Evolutionary conservation across 1,140 invertebrate genomes (phyloP).

Genomic region (Drosophila aff.): DNA sequence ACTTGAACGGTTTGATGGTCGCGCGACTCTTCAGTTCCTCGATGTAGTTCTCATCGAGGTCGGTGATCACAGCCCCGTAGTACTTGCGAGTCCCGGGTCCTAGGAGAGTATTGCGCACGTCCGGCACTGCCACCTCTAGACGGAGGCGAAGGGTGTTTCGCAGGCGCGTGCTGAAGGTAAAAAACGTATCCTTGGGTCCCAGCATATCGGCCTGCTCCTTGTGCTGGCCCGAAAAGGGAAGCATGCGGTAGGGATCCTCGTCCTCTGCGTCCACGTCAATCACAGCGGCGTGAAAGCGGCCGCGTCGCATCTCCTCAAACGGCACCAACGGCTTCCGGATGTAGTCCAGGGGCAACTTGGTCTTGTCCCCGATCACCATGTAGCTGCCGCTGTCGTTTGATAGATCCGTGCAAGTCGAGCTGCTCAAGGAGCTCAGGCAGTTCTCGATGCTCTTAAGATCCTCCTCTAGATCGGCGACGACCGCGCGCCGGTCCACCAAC

Average conservation of each 20-base stretch:
- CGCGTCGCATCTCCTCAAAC: conserved; percentile 79
- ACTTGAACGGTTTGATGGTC: conserved; percentile 68
- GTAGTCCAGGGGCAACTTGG: conserved; percentile 79
- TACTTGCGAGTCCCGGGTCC: conserved; percentile 53
- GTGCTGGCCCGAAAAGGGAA: conserved; percentile 77
- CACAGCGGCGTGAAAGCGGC: conserved; percentile 68
- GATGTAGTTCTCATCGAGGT: conserved; percentile 82
- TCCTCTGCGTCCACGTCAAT: conserved; percentile 73
- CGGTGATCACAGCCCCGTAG: conserved; percentile 69
- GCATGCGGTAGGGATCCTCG: conserved; percentile 66
- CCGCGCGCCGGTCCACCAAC: conserved; percentile 55
- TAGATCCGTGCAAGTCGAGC: conserved; percentile 77
- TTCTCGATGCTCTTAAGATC: conserved; percentile 77
- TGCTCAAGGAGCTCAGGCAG: conserved; percentile 75
- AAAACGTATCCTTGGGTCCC: conserved; percentile 73
- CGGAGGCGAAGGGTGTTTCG: conserved; percentile 71
- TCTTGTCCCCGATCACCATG: conserved; percentile 67
- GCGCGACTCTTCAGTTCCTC: conserved; percentile 77
- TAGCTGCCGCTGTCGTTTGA: conserved; percentile 80
- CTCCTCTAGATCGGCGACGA: conserved; percentile 68
- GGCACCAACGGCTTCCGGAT: conserved; percentile 78
- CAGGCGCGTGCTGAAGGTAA: conserved; percentile 71
- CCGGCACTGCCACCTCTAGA: conserved; percentile 63
- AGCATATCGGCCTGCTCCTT: conserved; percentile 65
- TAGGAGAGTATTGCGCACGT: conserved; percentile 58